Conservation (phyloP, 2,797 vertebrate genomes). For the Aulostomus chinensis region DNA sequence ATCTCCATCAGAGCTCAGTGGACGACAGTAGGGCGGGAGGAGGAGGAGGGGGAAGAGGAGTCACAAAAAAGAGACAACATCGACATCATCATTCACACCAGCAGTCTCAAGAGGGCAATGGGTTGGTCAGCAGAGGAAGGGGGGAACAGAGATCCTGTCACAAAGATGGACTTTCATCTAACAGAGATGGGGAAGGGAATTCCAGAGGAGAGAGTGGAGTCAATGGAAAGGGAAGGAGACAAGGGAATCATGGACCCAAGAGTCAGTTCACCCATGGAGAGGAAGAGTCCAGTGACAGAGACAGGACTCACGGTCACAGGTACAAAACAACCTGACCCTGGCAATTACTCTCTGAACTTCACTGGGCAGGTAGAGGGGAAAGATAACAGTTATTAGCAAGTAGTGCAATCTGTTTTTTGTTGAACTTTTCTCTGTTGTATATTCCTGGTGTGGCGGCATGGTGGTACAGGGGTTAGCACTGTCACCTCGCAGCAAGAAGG, state of each 20-base stretch:
- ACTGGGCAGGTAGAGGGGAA: no score
- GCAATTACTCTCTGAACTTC: no score
- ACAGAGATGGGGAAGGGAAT: constrained; percentile 77
- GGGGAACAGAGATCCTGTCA: constrained; percentile 81
- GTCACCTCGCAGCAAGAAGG: no score
- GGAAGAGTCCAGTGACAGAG: constrained; percentile 72
- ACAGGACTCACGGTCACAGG: constrained; percentile 78
- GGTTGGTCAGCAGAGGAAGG: constrained; percentile 62
- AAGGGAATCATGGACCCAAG: constrained; percentile 77
- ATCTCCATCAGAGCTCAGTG: constrained; percentile 68
- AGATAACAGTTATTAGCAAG: no score
- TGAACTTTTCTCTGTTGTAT: no score
- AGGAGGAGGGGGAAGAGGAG: constrained; percentile 63
- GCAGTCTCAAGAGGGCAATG: constrained; percentile 83
- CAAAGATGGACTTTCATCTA: constrained; percentile 78
- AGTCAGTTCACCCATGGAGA: constrained; percentile 73
- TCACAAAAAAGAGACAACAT: constrained; percentile 80
- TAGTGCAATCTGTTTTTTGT: no score
- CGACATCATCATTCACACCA: constrained; percentile 84
- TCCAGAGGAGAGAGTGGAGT: constrained; percentile 75
- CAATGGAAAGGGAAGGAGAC: constrained; percentile 79
- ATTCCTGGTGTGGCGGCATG: no score
- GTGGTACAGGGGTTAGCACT: no score
- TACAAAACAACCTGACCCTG: constrained; percentile 58
- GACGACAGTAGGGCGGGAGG: constrained; percentile 77